phyloP scores from a whole-genome alignment of 2,888 invertebrate species.

The Isotomurus palustris region DNA sequence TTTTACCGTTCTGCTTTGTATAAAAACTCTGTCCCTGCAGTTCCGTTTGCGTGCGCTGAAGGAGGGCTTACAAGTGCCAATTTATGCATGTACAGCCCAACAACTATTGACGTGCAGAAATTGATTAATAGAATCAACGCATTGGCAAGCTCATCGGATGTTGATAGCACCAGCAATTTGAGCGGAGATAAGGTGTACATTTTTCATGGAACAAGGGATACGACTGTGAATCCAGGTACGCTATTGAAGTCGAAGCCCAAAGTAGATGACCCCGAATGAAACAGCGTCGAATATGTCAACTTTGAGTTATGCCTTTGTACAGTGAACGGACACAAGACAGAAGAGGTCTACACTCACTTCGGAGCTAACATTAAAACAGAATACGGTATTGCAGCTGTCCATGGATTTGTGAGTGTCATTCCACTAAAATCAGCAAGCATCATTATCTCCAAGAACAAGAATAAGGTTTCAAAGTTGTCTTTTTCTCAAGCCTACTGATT shows the following conservation, averaged over 20 bases:
- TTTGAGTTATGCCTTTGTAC: not conserved
- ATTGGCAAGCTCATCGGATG: constrained; percentile 5
- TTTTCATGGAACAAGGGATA: constrained; percentile 48
- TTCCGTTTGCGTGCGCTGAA: not conserved
- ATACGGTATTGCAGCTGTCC: constrained; percentile 28
- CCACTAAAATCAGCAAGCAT: too few relatives aligned
- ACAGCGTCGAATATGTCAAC: constrained; percentile 43
- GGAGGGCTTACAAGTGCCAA: not conserved
- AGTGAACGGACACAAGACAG: constrained; percentile 33
- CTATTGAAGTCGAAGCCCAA: too few relatives aligned
- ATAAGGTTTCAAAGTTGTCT: not conserved
- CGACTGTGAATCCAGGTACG: constrained; percentile 47
- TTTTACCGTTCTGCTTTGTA: not conserved
- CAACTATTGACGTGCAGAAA: not conserved
- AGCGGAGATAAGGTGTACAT: constrained; percentile 48
- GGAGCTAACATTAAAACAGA: constrained; percentile 29
- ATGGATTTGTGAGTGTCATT: constrained; percentile 34
- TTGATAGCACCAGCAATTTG: constrained; percentile 48
- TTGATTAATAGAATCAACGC: not conserved
- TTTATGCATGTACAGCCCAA: not conserved
- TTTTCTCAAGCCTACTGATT: constrained; percentile 45
- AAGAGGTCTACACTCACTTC: constrained; percentile 35
- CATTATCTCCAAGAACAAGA: not conserved
- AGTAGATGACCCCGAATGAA: not conserved
- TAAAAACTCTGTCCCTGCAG: not conserved